phyloP scores from a whole-genome alignment of 2,888 invertebrate species.

The Pammene aurita region DNA sequence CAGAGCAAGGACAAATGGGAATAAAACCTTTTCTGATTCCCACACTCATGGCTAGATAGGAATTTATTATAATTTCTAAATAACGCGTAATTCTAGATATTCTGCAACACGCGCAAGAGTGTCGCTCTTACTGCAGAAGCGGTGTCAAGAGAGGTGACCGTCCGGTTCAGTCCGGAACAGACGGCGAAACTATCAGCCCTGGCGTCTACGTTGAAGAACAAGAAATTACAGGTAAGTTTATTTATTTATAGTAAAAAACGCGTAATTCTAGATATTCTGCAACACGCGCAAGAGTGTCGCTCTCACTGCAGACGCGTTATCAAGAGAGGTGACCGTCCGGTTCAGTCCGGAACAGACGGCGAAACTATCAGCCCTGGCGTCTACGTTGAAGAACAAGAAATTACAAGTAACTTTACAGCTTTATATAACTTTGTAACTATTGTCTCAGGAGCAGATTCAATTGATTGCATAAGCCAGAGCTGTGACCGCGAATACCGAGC shows the following conservation, averaged over 20 bases:
- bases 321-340: slow-evolving; percentile 83
- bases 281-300: slow-evolving; percentile 89
- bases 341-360: slow-evolving; percentile 81
- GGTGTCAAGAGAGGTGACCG: slow-evolving; percentile 84
- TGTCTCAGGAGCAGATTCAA: too few relatives aligned
- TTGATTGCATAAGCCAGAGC: too few relatives aligned
- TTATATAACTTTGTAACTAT: too few relatives aligned
- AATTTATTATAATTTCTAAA: too few relatives aligned
- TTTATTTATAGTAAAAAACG: neutral
- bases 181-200: slow-evolving; percentile 77
- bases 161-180: slow-evolving; percentile 79
- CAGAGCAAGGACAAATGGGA: too few relatives aligned
- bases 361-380: slow-evolving; percentile 76
- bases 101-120: slow-evolving; percentile 81
- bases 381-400: slow-evolving; percentile 73
- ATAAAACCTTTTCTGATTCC: too few relatives aligned
- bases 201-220: slow-evolving; percentile 74
- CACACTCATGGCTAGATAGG: too few relatives aligned
- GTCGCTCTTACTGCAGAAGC: slow-evolving; percentile 87
- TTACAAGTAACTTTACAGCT: slow-evolving; percentile 73
- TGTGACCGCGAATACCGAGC: too few relatives aligned
- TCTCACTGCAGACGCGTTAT: slow-evolving; percentile 86
- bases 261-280: slow-evolving; percentile 86
- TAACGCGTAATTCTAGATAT: slow-evolving; percentile 9
- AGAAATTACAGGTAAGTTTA: slow-evolving; percentile 72